Evolutionary conservation across 2,113 vertebrate genomes (phyloP), one percentile per base, ranked within the genome.

Genomic region (Oryzias melastigma): DNA sequence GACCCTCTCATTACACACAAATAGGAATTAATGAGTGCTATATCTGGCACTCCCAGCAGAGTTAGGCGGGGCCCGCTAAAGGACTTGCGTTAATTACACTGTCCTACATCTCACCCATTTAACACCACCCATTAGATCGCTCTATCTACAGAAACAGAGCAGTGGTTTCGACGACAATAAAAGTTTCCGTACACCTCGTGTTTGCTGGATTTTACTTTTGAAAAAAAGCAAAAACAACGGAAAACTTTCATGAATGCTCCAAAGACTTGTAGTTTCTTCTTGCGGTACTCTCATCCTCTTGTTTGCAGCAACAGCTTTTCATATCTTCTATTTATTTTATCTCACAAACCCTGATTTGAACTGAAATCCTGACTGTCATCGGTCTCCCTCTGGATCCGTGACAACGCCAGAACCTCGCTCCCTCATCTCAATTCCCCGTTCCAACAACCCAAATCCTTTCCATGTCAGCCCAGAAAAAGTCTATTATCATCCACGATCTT

Each of bases 61-160:
- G 89, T 91, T 83, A 91, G 91, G 90, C 90, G 90, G 90, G 88
- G 89, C 87, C 88, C 76, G 76, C 85, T 89, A 91, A 91, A 90
- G 88, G 87, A 92, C 91, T 80, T 78, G 85, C 86, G 91, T 83
- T 90, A 90, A 90, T 91, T 88, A 88, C 81, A 83, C 78, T 86
- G 88, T 89, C 89, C 88, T 87, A 88, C 87, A 90, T 90, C 85
- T 85, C 73, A 82, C 75, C 85, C 85, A 77, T 83, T 88, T 86
- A 85, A 86, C 85, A 86, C 80, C 55, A 65, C 78, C 70, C 71
- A 79, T 87, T 69, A 68, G 71, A 85, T 75, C 53, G 13, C 53
- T 71, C 75, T 65, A 78, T 84, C 76, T 77, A 68, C 58, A 57
- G n/a, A 46, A 49, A 59, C 68, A 47, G 19, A 55, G 17, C 57